Base-by-base conservation (phyloP, 2,797 vertebrate genomes). In the Channa striata region DNA sequence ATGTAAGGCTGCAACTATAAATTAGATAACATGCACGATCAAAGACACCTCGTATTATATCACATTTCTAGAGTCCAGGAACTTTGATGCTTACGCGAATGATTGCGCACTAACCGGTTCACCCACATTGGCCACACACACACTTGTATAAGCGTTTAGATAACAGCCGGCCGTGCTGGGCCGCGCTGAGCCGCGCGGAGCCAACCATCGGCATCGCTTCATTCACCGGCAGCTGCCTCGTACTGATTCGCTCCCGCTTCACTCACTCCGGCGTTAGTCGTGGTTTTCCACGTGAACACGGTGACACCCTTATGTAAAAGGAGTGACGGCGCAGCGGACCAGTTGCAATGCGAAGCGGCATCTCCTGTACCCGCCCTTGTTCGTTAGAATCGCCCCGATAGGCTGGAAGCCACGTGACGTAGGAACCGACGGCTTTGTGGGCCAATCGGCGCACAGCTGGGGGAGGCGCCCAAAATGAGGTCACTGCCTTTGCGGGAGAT, bases 101-200 rank as follows among this genome's bases (percentile, higher is more conserved):
- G 74, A 53, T 40, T 59, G 43, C 60, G 71, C 74, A 68, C 4
- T 36, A 19, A 54, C 2, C 50, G 37, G 19, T 65, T 81, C 46
- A 44, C 21, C 70, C 91, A 90, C 91, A 91, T 79, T 87, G 88
- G 68, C 68, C 64, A 46, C 47, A 82, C 90, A 85, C 89, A 90
- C 78, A 86, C 91, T 94, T 95, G 93, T 94, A 86, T 95, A 95
- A 95, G 86, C 50, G 86, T 95, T 95, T 94, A 94, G 93, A 91
- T 94, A 94, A 95, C 92, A 87, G 47, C 39, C 70, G 49, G 30
- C 44, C 74, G 74, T 46, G 60, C 67, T 77, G 77, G 73, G 79
- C 81, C 68, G 79, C 70, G 19, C 39, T 77, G 77, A 74, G 79
- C 81, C 68, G 79, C 70, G 19, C 39, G 60, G 75, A 82, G 71